These are phyloP conservation scores for Dendrocincla tyrannina DNA, from an alignment of 2,797 vertebrate species.

Conservation along the genomic window DNA sequence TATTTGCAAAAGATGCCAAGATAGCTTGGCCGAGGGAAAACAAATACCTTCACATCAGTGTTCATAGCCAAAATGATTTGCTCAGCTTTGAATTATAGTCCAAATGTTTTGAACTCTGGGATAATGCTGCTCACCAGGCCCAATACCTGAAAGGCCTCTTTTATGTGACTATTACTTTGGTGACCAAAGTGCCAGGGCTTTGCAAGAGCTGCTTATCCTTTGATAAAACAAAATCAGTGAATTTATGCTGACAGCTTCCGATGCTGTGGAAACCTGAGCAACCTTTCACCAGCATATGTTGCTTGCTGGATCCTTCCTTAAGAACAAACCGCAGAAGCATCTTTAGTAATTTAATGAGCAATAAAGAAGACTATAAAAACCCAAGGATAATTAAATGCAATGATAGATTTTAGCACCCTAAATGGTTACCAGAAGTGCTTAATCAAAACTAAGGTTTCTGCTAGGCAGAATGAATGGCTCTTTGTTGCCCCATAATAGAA, in stretches of 20 bases:
- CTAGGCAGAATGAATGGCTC: conserved; percentile 28
- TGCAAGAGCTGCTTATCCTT: conserved; percentile 48
- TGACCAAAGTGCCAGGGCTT: conserved; percentile 49
- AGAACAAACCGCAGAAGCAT: conserved; percentile 41
- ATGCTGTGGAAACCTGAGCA: conserved; percentile 53
- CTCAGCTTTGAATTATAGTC: conserved; percentile 32
- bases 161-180: conserved; percentile 50
- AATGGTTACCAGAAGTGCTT: conserved; percentile 55
- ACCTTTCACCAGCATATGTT: conserved; percentile 17
- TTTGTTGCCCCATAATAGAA: conserved; percentile 49
- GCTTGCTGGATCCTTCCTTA: conserved; percentile 36
- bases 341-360: conserved; percentile 60
- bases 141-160: conserved; percentile 36
- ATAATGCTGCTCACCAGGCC: conserved; percentile 31
- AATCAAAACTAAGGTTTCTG: conserved; percentile 55
- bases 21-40: not conserved
- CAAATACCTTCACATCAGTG: not conserved
- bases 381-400: conserved; percentile 55
- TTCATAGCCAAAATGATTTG: conserved; percentile 12
- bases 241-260: conserved; percentile 58
- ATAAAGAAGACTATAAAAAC: conserved; percentile 55
- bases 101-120: conserved; percentile 42
- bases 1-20: not conserved
- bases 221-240: conserved; percentile 63
- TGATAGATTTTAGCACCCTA: conserved; percentile 58